These are phyloP conservation scores for Latrodectus hesperus DNA, from an alignment of 2,888 invertebrate species.

Conservation along the genomic window DNA sequence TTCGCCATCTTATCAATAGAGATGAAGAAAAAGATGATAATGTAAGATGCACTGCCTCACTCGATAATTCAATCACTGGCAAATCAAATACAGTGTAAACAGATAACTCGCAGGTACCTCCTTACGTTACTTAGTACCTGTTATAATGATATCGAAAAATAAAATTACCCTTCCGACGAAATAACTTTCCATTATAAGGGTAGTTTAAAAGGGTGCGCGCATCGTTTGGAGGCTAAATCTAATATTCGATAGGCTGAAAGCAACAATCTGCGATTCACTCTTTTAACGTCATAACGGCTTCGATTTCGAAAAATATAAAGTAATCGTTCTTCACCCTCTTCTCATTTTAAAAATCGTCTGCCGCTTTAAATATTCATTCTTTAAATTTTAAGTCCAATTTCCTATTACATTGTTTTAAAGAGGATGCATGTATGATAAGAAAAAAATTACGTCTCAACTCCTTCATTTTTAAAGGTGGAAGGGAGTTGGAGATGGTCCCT, in stretches of 20 bases:
- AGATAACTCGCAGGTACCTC: background rate
- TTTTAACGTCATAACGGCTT: background rate
- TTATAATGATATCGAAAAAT: background rate
- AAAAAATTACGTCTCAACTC: background rate
- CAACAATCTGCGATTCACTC: background rate
- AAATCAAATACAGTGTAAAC: background rate
- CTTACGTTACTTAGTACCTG: background rate
- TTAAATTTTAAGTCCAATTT: constrained; percentile 20
- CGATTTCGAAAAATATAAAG: background rate
- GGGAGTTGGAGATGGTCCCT: background rate
- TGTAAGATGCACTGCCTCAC: background rate
- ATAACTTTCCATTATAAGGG: background rate
- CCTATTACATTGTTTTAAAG: constrained; percentile 61
- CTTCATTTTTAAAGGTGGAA: background rate
- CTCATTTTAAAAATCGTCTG: background rate
- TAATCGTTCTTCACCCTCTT: constrained; percentile 1
- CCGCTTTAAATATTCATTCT: constrained; percentile 63
- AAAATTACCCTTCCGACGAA: background rate
- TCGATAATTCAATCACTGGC: background rate
- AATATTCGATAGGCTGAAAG: background rate
- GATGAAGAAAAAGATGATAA: too few species aligned
- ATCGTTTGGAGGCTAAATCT: background rate
- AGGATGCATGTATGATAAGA: constrained; percentile 2
- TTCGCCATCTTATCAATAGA: too few species aligned
- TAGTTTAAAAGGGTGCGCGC: background rate